Evolutionary conservation across 2,797 vertebrate species (phyloP), one percentile per base, ranked within the genome.

Genomic region (Sandelia bainsii): DNA sequence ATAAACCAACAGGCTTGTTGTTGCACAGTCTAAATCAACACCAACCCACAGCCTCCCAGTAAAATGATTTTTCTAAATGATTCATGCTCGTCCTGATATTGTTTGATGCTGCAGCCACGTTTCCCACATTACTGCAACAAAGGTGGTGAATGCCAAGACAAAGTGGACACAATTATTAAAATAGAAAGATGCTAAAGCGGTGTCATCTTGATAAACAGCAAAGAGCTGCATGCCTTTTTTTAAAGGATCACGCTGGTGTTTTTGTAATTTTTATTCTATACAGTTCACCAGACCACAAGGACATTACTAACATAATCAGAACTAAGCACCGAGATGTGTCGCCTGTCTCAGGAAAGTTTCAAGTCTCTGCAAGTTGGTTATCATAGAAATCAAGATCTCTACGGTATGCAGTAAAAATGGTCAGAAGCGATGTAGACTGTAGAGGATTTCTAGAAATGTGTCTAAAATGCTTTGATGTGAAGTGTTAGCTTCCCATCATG

Each of bases 301-400:
- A 61, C 50, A 39, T 6, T 1, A 5, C 34, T 17, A 39, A 75
- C 50, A 65, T 57, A 52, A 54, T 29, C 40, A 27, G 27, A 53
- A 5, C 13, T 14, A 50, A 61, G 54, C 27, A 52, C 37, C 8
- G 8, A 10, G 8, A 20, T 4, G 20, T 3, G 9, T 53, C 59
- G 27, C 57, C 44, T 32, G 6, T 37, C 22, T 46, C 9, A 1
- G 14, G 25, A 20, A 5, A 1, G 19, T 37, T 77, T 71, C 67
- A 62, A 64, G 60, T 78, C 78, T 59, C 49, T 49, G 48, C 78
- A 72, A 17, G 73, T 60, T 45, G 8, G 16, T 64, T 58, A 42
- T 69, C 49, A 25, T 13, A 23, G 17, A 10, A 19, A 56, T 67
- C 23, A 45, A 13, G 63, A 59, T 19, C 3, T 22, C 46, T 4